Percentiles rank a stretch among this genome's conserved stretches.
phyloP scores from a whole-genome alignment of 1,140 invertebrate genomes.

The Pseudomyrmex pallidus region DNA sequence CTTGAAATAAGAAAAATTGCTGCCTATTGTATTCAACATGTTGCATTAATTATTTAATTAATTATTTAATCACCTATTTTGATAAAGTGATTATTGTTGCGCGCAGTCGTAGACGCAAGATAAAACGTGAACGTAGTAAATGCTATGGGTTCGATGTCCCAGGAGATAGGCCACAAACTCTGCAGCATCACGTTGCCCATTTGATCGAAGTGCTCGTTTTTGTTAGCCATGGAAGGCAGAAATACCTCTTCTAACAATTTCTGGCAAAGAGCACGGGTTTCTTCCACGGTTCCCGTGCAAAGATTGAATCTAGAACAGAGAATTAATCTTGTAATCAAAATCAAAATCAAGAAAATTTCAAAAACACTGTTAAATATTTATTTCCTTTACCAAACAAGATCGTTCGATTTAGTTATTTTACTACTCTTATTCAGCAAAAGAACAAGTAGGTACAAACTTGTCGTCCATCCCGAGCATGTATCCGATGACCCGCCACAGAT shows the following conservation, averaged over 20 bases:
- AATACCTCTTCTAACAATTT: constrained; percentile 82
- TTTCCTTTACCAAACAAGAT: background rate
- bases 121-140: constrained; percentile 82
- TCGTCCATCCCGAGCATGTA: constrained; percentile 93
- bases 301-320: constrained; percentile 84
- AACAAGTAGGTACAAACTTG: constrained; percentile 83
- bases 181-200: constrained; percentile 81
- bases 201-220: constrained; percentile 71
- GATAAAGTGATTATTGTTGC: constrained; percentile 81
- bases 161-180: constrained; percentile 83
- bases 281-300: constrained; percentile 79
- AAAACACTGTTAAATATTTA: too few species aligned
- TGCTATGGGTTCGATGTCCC: constrained; percentile 80
- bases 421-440: background rate
- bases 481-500: constrained; percentile 94
- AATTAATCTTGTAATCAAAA: background rate
- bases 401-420: background rate
- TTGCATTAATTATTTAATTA: too few species aligned
- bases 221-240: constrained; percentile 75
- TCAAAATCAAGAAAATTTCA: too few species aligned
- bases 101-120: constrained; percentile 73
- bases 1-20: background rate
- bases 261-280: constrained; percentile 79
- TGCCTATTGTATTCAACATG: background rate
- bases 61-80: constrained; percentile 74